These are phyloP conservation scores for Aldabrachelys gigantea DNA, from an alignment of 2,113 vertebrate genomes.

Conservation along the genomic window DNA sequence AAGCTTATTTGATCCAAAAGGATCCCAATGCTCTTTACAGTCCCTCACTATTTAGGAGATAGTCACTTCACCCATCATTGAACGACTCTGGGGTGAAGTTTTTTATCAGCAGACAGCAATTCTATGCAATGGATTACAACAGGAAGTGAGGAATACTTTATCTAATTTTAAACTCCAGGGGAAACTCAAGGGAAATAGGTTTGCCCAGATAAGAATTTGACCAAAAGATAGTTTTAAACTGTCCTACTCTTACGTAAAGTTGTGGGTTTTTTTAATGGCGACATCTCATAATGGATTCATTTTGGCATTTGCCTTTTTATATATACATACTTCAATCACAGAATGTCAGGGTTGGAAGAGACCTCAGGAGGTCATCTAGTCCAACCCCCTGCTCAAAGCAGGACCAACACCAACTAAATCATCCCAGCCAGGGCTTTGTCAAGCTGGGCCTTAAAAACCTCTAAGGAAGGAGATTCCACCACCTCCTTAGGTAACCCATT, in stretches of 20 bases:
- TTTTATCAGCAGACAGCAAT: neutral
- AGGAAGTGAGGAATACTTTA: neutral
- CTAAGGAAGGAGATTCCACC: too few species aligned
- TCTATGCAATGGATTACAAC: neutral
- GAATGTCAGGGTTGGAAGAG: too few species aligned
- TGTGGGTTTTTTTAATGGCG: constrained; percentile 35
- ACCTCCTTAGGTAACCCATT: too few species aligned
- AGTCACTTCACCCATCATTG: neutral
- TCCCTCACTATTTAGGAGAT: neutral
- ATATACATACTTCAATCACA: constrained; percentile 57
- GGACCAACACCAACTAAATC: too few species aligned
- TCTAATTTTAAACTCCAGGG: neutral
- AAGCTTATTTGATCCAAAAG: neutral
- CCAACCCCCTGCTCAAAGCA: too few species aligned
- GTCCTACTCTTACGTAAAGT: neutral
- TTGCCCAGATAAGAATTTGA: neutral
- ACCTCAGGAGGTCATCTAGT: too few species aligned
- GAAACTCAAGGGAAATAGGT: neutral
- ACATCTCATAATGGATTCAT: constrained; percentile 34
- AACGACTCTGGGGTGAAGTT: neutral
- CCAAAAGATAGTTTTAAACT: neutral
- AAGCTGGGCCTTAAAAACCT: too few species aligned
- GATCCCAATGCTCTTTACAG: neutral
- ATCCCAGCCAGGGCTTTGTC: too few species aligned
- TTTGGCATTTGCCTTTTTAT: constrained; percentile 57